A percentile compares a stretch with the other conserved stretches of the same genome.
Conservation (phyloP, 1,140 invertebrate species). For the Diploscapter pachys region DNA sequence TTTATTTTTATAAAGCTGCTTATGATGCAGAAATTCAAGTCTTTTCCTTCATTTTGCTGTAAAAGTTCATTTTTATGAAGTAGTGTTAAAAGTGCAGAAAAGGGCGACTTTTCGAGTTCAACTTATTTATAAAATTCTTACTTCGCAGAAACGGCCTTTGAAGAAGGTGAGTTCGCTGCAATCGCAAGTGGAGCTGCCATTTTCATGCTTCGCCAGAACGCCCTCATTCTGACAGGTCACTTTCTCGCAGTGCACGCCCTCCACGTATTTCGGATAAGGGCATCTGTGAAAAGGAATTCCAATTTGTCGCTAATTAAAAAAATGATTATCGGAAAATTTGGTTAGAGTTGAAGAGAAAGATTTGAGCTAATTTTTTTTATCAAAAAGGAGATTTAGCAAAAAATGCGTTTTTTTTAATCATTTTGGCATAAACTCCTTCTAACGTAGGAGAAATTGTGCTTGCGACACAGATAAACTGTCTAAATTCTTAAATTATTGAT, state of each 20-base stretch:
- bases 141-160: slow-evolving; percentile 20
- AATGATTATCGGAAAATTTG: too few relatives aligned
- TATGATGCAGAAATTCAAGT: not conserved
- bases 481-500: too few relatives aligned
- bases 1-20: not conserved
- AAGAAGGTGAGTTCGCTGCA: slow-evolving; percentile 16
- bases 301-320: too few relatives aligned
- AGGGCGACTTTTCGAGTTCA: not conserved
- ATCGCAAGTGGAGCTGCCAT: slow-evolving; percentile 21
- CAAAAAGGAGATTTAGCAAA: too few relatives aligned
- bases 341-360: too few relatives aligned
- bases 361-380: too few relatives aligned
- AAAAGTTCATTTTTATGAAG: too few relatives aligned
- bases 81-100: too few relatives aligned
- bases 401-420: too few relatives aligned
- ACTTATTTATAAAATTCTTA: slow-evolving; percentile 1
- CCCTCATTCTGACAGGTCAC: slow-evolving; percentile 8
- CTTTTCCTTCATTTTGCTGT: not conserved
- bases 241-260: slow-evolving; percentile 18
- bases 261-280: slow-evolving; percentile 20
- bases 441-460: too few relatives aligned
- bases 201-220: not conserved
- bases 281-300: slow-evolving; percentile 7
- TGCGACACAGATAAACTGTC: too few relatives aligned
- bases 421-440: too few relatives aligned